Evolutionary conservation across 2,888 invertebrate species (phyloP), one percentile per base, ranked within the genome.

Genomic region (Parnassius smintheus): DNA sequence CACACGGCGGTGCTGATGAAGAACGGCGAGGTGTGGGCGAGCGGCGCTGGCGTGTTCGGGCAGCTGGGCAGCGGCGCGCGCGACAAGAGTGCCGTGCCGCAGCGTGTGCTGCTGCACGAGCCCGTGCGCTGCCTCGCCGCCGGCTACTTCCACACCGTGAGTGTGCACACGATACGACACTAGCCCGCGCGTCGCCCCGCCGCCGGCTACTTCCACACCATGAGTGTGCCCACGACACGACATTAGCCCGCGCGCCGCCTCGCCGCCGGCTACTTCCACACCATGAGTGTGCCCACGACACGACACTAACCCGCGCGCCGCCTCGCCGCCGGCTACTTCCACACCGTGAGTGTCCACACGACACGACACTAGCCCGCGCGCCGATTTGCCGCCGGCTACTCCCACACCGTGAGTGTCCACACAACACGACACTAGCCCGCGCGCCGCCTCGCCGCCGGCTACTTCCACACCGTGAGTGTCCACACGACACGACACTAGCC

Each of bases 31-130:
- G 94, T 97, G 58, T 94, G 90, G 80, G 93, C 94, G 22, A 92
- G 93, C 76, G 96, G 96, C 25, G 95, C 96, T 62, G 95, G 95
- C 68, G 94, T 94, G 70, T 97, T 96, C 83, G 97, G 96, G 0
- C 97, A 97, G 81, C 88, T 97, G 46, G 74, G 71, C 41, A 96
- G 95, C 52, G 88, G 81, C 54, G 93, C 92, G 2, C 82, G 91
- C 9, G 85, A 91, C 62, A 96, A 96, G 81, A 94, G 93, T 69
- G 92, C 94, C 0, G 88, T 86, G 74, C 96, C 96, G 0, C 75
- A 92, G 13, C 92, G 82, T 72, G 92, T 91, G 49, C 64, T 74
- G 1, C 65, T 91, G 2, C 68, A 74, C 0, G 90, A 88, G 2
- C 76, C 81, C 2, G 89, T 92, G 1, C 81, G 76, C 0, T 71